Conservation (phyloP, 2,888 invertebrate genomes). For the Amiota minor region DNA sequence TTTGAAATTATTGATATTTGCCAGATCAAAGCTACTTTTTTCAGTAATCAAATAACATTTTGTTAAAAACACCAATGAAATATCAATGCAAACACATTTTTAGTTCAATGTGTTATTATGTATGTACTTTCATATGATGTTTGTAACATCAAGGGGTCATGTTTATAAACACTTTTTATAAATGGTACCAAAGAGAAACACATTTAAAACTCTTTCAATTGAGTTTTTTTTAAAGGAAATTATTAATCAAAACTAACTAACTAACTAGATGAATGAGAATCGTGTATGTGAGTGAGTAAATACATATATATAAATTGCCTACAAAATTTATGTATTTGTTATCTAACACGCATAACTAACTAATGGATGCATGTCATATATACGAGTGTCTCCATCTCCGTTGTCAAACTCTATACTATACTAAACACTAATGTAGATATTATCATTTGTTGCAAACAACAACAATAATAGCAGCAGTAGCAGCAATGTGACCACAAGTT, state of each 20-base stretch:
- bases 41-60: too few relatives aligned
- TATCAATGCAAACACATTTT: too few relatives aligned
- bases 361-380: not conserved
- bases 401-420: not conserved
- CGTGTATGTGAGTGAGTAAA: not conserved
- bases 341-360: not conserved
- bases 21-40: too few relatives aligned
- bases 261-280: too few relatives aligned
- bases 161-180: too few relatives aligned
- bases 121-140: too few relatives aligned
- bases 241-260: conserved; percentile 26
- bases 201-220: conserved; percentile 22
- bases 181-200: too few relatives aligned
- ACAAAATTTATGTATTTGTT: not conserved
- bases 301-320: not conserved
- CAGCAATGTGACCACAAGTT: not conserved
- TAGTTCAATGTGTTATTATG: too few relatives aligned
- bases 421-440: not conserved
- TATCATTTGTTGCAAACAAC: conserved; percentile 1
- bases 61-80: too few relatives aligned
- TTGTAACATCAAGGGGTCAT: too few relatives aligned
- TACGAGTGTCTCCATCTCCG: too few relatives aligned
- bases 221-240: conserved; percentile 24
- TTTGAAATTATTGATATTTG: too few relatives aligned
- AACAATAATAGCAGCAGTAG: not conserved